Conservation (phyloP, 2,888 invertebrate genomes). For the Acrobasis suavella region DNA sequence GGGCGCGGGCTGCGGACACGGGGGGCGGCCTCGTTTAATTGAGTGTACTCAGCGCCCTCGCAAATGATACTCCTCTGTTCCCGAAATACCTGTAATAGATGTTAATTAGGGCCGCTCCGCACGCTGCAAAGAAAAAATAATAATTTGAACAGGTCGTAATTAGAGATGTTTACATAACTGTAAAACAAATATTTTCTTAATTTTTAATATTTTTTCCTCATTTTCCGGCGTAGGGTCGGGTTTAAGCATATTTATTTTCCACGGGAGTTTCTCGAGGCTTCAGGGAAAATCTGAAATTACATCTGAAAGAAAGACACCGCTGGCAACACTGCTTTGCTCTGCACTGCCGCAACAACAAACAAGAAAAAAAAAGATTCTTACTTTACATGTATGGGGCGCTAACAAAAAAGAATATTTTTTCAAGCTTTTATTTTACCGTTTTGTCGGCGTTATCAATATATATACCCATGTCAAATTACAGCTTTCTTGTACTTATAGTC, state of each 20-base stretch:
- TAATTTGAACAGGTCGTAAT: conserved; percentile 81
- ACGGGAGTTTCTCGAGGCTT: conserved; percentile 62
- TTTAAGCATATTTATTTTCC: conserved; percentile 80
- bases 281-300: conserved; percentile 71
- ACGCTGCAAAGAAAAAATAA: conserved; percentile 73
- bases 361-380: too few relatives aligned
- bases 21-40: conserved; percentile 68
- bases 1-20: conserved; percentile 31
- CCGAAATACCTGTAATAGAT: conserved; percentile 80
- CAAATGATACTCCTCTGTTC: conserved; percentile 77
- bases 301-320: conserved; percentile 51
- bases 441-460: too few relatives aligned
- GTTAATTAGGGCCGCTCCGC: conserved; percentile 76
- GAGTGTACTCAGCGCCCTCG: conserved; percentile 79
- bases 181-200: conserved; percentile 81
- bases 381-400: too few relatives aligned
- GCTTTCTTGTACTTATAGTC: too few relatives aligned
- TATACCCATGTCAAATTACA: too few relatives aligned
- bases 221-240: conserved; percentile 67
- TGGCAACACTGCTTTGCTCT: conserved; percentile 27
- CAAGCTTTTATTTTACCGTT: too few relatives aligned
- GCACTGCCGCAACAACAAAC: conserved; percentile 1
- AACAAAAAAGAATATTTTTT: too few relatives aligned
- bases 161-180: conserved; percentile 81
- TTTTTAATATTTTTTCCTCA: conserved; percentile 76